Base-by-base conservation (phyloP, 2,888 invertebrate species). In the Drosophila putrida region DNA sequence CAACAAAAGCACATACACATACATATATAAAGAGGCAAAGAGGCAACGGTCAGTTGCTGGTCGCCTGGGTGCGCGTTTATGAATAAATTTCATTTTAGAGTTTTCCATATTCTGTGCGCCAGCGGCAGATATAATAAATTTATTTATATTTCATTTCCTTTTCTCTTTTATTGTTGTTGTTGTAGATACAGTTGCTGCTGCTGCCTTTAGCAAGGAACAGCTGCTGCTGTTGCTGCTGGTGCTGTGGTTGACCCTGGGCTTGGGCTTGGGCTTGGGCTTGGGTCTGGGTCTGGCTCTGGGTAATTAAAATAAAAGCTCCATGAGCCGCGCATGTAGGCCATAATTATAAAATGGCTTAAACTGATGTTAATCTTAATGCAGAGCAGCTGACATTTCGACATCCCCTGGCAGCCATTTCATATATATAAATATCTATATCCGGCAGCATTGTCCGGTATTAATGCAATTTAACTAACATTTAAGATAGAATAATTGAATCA, bases 11-110 rank as follows among this genome's bases (percentile, higher is more conserved):
- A 15, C 44, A 55, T 36, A 41, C 49, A 53, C n/a, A 43, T 41
- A 50, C 15, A 35, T 20, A 59, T 20, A 44, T 36, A 25, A 47
- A 44, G 43, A 25, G 50, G 54, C 20, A 43, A 55, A 36, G 57
- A 36, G n/a, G n/a, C n/a, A n/a, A 38, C 39, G 63, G 68, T 58
- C 75, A 75, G 54, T 53, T 53, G 70, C 35, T 62, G 64, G 70
- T 44, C 69, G 78, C 66, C 69, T 43, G 51, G 73, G 76, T 72
- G 63, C 65, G 80, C 78, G 82, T 76, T 86, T 86, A 88, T 86
- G 88, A 86, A 89, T 89, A 89, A 86, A 86, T 89, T 86, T 88
- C 83, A 86, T 86, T 88, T 86, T 89, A 85, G 86, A 86, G 86
- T 80, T 88, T 78, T 68, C 76, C 85, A 82, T 78, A 78, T 72